Conservation (phyloP, 1,140 invertebrate species). For the Anadara kagoshimensis region DNA sequence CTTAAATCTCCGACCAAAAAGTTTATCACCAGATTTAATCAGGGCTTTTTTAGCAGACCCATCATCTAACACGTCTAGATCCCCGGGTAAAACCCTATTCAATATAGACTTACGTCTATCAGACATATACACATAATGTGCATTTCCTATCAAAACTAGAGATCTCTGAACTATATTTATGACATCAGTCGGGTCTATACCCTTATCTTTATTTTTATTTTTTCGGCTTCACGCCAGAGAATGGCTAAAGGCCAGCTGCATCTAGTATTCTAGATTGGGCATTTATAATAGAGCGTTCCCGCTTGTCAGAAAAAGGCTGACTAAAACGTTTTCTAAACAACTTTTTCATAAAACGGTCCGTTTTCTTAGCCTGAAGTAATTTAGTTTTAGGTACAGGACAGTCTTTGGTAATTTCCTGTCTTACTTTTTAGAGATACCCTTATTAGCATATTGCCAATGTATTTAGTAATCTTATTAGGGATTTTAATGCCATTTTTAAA, state of each 20-base stretch:
- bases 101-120: too few species aligned
- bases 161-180: slow-evolving; percentile 2
- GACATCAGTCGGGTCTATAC: slow-evolving; percentile 9
- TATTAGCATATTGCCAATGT: slow-evolving; percentile 1
- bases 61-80: too few species aligned
- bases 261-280: too few species aligned
- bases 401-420: background rate
- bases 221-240: slow-evolving; percentile 3
- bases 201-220: background rate
- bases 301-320: background rate
- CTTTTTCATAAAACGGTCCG: slow-evolving; percentile 11
- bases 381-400: slow-evolving; percentile 1
- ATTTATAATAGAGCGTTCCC: background rate
- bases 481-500: too few species aligned
- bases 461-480: background rate
- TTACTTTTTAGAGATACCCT: slow-evolving; percentile 12
- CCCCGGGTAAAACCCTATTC: too few species aligned
- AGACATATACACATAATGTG: slow-evolving; percentile 5
- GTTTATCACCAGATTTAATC: too few species aligned
- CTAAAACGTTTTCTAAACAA: background rate
- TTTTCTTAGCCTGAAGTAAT: background rate
- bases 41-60: too few species aligned
- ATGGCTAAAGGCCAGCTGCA: background rate
- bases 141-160: slow-evolving; percentile 7
- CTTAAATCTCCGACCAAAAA: too few species aligned